phyloP scores from a whole-genome alignment of 2,113 vertebrate genomes.

The Junco hyemalis region DNA sequence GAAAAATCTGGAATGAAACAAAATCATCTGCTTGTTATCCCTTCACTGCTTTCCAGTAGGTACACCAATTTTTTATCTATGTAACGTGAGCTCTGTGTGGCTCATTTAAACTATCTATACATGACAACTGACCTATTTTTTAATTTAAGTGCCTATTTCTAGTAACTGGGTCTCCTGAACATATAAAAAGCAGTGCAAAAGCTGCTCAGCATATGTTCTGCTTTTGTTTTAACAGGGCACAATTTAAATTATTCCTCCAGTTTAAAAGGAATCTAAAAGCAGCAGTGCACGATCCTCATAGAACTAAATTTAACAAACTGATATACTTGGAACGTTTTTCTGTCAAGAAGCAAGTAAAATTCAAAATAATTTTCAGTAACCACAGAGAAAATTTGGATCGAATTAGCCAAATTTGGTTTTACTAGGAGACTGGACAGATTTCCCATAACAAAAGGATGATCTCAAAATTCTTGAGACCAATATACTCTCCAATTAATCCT shows the following conservation, averaged over 20 bases:
- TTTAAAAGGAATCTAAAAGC: neutral
- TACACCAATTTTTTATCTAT: neutral
- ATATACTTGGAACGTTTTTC: neutral
- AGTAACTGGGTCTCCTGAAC: constrained; percentile 24
- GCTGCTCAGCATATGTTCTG: neutral
- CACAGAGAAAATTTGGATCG: neutral
- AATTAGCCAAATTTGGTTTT: neutral
- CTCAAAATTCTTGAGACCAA: neutral
- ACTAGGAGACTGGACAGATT: neutral
- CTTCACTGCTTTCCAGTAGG: neutral
- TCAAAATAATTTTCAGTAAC: neutral
- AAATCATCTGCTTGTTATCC: neutral
- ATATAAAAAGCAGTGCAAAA: neutral
- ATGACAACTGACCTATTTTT: constrained; percentile 31
- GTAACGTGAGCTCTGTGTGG: neutral
- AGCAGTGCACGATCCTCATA: neutral
- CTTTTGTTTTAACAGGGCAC: constrained; percentile 13
- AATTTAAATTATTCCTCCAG: neutral
- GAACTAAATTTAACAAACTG: neutral
- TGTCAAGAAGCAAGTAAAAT: neutral
- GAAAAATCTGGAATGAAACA: neutral
- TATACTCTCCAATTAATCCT: neutral
- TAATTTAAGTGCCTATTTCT: constrained; percentile 10
- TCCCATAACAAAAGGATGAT: neutral
- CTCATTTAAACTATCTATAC: neutral